Evolutionary conservation across 2,888 invertebrate species (phyloP), one percentile per base, ranked within the genome.

Genomic region (Anoncus sp.): DNA sequence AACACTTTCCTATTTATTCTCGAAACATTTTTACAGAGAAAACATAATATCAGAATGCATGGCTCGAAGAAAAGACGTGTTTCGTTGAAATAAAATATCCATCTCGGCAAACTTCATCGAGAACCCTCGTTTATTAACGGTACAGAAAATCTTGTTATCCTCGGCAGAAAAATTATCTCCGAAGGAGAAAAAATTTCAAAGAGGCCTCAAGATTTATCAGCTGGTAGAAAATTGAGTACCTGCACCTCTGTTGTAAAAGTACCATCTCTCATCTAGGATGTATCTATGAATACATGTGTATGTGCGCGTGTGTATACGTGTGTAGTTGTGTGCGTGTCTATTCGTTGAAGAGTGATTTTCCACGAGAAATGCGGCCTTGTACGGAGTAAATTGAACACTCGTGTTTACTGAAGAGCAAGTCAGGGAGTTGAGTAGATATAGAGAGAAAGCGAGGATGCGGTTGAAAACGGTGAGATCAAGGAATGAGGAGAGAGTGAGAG

Each of bases 391-490:
- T 80, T 80, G 75, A 78, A 77, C 80, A 77, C 75, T 78, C 66
- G 74, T 80, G 78, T 80, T 80, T 80, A 75, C 72, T 51, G 71
- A 80, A 77, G 75, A 78, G 75, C 77, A 75, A 72, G 75, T 75
- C 70, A 49, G 57, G 47, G 67, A 75, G 74, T 57, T 55, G 51
- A 55, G 66, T 65, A 65, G 75, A 60, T 66, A 70, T 60, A 63
- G 51, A 75, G 74, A 70, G 69, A 75, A 66, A 66, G 31, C 49
- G 73, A 71, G 63, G 62, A 57, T 69, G 65, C 59, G 65, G 70
- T 65, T 65, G 59, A 71, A 76, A 63, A 57, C 38, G 57, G 47
- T 43, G 62, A 43, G 62, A 63, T 51, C 60, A 51, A 49, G 55
- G 57, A 49, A 66, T 63, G 49, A 73, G 24, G 14, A 9, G 40